These are phyloP conservation scores for Halocaridina rubra DNA, from an alignment of 2,888 invertebrate species.

Conservation along the genomic window DNA sequence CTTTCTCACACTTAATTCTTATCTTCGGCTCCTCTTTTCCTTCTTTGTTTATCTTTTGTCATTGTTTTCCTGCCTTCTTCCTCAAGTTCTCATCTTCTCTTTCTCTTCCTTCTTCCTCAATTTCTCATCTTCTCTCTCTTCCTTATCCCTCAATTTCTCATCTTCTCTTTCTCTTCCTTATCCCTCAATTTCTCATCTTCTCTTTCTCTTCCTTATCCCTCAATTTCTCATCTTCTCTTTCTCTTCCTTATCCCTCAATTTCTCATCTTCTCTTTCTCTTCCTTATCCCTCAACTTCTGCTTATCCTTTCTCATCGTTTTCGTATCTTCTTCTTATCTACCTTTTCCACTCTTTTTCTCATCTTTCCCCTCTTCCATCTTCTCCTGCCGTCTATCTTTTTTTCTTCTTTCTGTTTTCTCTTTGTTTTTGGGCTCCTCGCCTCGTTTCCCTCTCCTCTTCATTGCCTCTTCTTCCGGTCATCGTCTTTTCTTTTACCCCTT, in stretches of 20 bases:
- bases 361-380: too few relatives aligned
- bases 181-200: background rate
- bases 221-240: conserved; percentile 53
- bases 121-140: background rate
- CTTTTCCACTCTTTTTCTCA: too few relatives aligned
- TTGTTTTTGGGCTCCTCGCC: too few relatives aligned
- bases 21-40: background rate
- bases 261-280: too few relatives aligned
- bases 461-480: background rate
- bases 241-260: conserved; percentile 57
- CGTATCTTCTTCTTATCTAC: too few relatives aligned
- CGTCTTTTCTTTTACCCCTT: background rate
- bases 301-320: too few relatives aligned
- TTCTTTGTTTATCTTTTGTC: background rate
- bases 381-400: too few relatives aligned
- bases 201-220: background rate
- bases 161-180: background rate
- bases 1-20: background rate
- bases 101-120: background rate
- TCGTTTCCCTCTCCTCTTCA: too few relatives aligned
- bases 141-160: background rate
- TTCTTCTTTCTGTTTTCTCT: too few relatives aligned
- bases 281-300: too few relatives aligned
- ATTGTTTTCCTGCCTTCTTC: background rate
- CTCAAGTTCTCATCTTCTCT: background rate